Evolutionary conservation across 2,113 vertebrate genomes (phyloP).

Genomic region (Pluvialis apricaria): DNA sequence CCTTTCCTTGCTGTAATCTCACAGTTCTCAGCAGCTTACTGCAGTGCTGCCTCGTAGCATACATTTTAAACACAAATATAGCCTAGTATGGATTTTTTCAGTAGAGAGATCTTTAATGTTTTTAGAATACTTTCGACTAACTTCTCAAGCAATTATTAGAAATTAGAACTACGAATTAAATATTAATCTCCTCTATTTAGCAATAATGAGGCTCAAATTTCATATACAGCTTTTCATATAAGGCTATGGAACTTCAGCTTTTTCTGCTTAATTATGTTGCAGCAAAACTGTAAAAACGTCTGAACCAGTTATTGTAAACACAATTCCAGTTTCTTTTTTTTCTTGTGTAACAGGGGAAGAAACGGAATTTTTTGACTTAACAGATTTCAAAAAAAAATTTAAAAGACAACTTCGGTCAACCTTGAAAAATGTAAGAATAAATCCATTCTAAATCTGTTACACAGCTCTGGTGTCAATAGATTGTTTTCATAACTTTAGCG

Average conservation of each 20-base stretch:
- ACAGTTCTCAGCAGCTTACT: not conserved
- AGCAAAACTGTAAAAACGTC: not conserved
- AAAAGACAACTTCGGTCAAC: conserved; percentile 64
- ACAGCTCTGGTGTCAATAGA: not conserved
- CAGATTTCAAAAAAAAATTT: conserved; percentile 71
- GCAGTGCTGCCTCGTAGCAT: not conserved
- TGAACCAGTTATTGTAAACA: not conserved
- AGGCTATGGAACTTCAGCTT: not conserved
- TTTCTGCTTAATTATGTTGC: not conserved
- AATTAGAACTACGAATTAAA: not conserved
- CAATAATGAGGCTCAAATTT: not conserved
- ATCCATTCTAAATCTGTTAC: not conserved
- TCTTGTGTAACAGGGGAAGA: conserved; percentile 64
- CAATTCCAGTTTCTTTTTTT: not conserved
- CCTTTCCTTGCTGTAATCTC: not conserved
- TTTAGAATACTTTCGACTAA: not conserved
- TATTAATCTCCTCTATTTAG: not conserved
- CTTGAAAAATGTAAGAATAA: conserved; percentile 77
- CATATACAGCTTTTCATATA: not conserved
- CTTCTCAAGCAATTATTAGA: not conserved
- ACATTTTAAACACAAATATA: not conserved
- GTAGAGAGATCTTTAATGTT: not conserved
- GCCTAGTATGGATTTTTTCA: not conserved
- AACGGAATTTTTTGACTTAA: conserved; percentile 59
- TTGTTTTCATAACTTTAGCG: not conserved